Percentiles rank a stretch among this genome's conserved stretches.
phyloP scores from a whole-genome alignment of 2,888 invertebrate species.

The Fragum fragum region DNA sequence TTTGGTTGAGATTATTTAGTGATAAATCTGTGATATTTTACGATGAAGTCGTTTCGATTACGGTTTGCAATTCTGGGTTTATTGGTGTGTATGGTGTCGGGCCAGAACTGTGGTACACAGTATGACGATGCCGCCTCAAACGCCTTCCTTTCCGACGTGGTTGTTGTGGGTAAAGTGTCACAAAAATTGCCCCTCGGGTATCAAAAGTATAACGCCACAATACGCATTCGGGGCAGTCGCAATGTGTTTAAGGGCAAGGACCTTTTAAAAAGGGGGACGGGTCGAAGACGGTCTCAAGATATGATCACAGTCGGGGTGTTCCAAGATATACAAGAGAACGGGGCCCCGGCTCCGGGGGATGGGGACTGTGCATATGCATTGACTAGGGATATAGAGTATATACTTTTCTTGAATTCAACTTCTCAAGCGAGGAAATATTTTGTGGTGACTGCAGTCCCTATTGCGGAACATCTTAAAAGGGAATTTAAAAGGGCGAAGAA shows the following conservation, averaged over 20 bases:
- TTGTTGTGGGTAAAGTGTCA: conserved; percentile 22
- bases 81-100: conserved; percentile 35
- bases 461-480: conserved; percentile 44
- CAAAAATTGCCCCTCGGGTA: conserved; percentile 23
- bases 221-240: conserved; percentile 41
- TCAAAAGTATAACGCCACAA: conserved; percentile 49
- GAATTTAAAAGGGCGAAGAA: conserved; percentile 55
- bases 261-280: conserved; percentile 18
- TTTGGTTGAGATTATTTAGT: background rate
- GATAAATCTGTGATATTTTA: conserved; percentile 6
- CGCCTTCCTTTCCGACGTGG: conserved; percentile 34
- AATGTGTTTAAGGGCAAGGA: conserved; percentile 46
- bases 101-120: conserved; percentile 35
- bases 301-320: conserved; percentile 51
- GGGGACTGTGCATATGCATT: conserved; percentile 45
- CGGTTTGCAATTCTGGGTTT: conserved; percentile 35
- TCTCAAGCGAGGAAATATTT: conserved; percentile 36
- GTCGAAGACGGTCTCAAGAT: conserved; percentile 1
- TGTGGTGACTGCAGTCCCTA: conserved; percentile 49
- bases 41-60: conserved; percentile 43
- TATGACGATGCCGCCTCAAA: conserved; percentile 39
- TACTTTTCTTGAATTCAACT: conserved; percentile 55
- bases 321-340: conserved; percentile 25
- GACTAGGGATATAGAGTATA: conserved; percentile 40
- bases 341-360: conserved; percentile 19